Evolutionary conservation across 2,113 vertebrate species (phyloP).

Genomic region (Toxostoma redivivum): DNA sequence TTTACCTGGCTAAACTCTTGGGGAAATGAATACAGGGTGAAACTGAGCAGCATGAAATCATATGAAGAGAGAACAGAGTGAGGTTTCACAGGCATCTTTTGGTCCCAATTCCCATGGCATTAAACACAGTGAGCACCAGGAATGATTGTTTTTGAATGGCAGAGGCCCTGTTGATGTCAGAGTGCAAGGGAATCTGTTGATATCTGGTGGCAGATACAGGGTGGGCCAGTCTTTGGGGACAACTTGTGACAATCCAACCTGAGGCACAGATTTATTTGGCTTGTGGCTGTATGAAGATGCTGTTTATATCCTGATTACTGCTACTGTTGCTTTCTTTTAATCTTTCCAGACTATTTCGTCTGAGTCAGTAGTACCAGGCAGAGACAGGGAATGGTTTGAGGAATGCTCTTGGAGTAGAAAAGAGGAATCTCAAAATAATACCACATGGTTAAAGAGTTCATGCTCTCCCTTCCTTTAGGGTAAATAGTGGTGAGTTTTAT

Average conservation of each 20-base stretch:
- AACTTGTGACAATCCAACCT: neutral
- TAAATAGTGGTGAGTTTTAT: neutral
- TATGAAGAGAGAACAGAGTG: neutral
- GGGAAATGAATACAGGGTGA: neutral
- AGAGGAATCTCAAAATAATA: neutral
- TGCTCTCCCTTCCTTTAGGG: neutral
- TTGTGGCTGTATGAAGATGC: neutral
- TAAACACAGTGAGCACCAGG: neutral
- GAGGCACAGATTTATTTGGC: neutral
- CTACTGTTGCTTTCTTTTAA: neutral
- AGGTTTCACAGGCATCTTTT: neutral
- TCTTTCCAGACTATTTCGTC: neutral
- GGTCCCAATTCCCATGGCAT: neutral
- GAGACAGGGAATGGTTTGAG: neutral
- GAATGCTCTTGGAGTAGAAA: neutral
- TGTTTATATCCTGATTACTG: neutral
- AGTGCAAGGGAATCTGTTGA: neutral
- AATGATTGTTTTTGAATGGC: neutral
- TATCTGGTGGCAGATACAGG: neutral
- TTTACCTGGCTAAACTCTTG: neutral
- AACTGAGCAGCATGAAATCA: neutral
- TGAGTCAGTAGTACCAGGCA: neutral
- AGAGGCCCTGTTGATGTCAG: neutral
- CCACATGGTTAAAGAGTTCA: neutral
- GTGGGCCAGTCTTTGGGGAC: neutral